phyloP scores from a whole-genome alignment of 2,113 vertebrate species.

The Myanophis thanlyinensis region DNA sequence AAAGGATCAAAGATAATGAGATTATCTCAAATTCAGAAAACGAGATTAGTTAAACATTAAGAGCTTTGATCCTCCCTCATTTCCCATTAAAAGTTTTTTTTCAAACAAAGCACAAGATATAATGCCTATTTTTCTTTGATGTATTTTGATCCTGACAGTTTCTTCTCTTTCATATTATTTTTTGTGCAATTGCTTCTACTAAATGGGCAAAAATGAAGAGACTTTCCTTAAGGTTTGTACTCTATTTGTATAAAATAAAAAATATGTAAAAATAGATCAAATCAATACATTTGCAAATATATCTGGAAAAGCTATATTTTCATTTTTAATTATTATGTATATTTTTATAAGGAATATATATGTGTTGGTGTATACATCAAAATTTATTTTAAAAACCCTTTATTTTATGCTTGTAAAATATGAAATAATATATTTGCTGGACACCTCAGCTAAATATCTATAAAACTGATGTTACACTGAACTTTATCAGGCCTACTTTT shows the following conservation, averaged over 20 bases:
- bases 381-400: not conserved
- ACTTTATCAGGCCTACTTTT: not conserved
- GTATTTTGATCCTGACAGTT: not conserved
- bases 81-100: not conserved
- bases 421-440: constrained; percentile 4
- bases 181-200: not conserved
- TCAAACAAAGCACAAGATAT: not conserved
- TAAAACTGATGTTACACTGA: not conserved
- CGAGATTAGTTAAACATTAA: not conserved
- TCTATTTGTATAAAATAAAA: not conserved
- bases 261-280: not conserved
- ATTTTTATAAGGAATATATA: not conserved
- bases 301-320: not conserved
- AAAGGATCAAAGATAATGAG: not conserved
- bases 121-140: not conserved
- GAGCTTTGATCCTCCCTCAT: not conserved
- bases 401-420: not conserved
- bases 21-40: not conserved
- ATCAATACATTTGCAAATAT: not conserved
- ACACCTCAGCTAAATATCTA: not conserved
- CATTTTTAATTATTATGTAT: not conserved
- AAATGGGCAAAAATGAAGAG: not conserved
- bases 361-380: too few relatives aligned
- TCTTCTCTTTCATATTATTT: not conserved
- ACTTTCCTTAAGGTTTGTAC: not conserved